A percentile compares a stretch with the other conserved stretches of the same genome.
These are phyloP conservation scores for Pachyuromys duprasi DNA, from an alignment of 2,797 vertebrate species.

Conservation along the genomic window DNA sequence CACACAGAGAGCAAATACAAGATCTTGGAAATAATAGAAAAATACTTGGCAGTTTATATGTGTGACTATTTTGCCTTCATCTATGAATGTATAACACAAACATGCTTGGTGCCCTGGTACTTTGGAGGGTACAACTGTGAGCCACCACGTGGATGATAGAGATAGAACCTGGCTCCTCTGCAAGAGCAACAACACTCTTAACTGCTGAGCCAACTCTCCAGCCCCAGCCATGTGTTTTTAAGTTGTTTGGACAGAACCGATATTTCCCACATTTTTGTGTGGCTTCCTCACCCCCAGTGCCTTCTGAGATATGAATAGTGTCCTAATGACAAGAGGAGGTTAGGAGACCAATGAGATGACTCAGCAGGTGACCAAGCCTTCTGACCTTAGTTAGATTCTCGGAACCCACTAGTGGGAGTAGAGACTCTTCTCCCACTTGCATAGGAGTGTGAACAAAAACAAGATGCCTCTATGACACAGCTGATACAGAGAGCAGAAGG, in stretches of 20 bases:
- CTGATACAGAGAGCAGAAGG: neutral
- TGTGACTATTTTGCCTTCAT: neutral
- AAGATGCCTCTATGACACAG: neutral
- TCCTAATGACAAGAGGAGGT: neutral
- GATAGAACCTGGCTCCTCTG: neutral
- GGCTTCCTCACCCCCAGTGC: neutral
- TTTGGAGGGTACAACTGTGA: neutral
- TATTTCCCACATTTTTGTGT: neutral
- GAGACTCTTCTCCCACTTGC: neutral
- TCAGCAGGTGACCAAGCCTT: neutral
- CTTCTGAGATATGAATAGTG: neutral
- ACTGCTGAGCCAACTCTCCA: neutral
- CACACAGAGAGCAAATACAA: neutral
- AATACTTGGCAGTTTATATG: neutral
- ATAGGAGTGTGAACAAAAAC: neutral
- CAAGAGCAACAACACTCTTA: neutral
- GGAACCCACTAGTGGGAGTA: neutral
- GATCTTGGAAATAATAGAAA: neutral
- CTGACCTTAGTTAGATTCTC: neutral
- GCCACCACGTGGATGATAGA: neutral
- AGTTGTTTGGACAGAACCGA: neutral
- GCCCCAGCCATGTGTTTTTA: neutral
- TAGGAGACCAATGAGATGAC: neutral
- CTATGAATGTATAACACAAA: neutral
- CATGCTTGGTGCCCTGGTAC: neutral